Percentiles rank a stretch among this genome's conserved stretches.
Evolutionary conservation across 2,113 vertebrate species (phyloP).

Genomic region (Pteronura brasiliensis): DNA sequence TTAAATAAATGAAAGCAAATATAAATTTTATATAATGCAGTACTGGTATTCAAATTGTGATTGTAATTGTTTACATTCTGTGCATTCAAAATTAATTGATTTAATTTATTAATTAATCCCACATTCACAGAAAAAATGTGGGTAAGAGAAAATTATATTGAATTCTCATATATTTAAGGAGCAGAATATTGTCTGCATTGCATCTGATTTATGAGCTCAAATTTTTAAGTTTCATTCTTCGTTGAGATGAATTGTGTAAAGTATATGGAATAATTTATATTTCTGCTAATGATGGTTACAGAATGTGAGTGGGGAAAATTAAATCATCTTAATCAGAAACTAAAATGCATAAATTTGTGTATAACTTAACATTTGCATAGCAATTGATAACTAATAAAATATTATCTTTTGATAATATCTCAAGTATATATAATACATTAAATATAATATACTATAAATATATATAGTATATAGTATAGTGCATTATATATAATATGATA

Average conservation of each 20-base stretch:
- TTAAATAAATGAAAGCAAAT: slow-evolving; percentile 19
- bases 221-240: not conserved
- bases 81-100: slow-evolving; percentile 12
- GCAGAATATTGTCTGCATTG: not conserved
- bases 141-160: not conserved
- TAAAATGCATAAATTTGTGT: not conserved
- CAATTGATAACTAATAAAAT: not conserved
- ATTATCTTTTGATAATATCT: not conserved
- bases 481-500: too few relatives aligned
- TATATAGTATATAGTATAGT: too few relatives aligned
- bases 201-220: slow-evolving; percentile 2
- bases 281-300: slow-evolving; percentile 9
- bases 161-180: slow-evolving; percentile 1
- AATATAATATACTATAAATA: not conserved
- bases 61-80: not conserved
- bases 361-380: not conserved
- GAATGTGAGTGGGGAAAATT: not conserved
- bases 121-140: not conserved
- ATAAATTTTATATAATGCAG: not conserved
- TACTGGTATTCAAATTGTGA: not conserved
- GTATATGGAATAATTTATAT: not conserved
- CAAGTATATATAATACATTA: not conserved
- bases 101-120: slow-evolving; percentile 33
- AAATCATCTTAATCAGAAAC: not conserved
- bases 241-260: not conserved